A percentile compares a stretch with the other conserved stretches of the same genome.
These are phyloP conservation scores for Ooceraea biroi DNA, from an alignment of 1,140 invertebrate genomes.

Conservation along the genomic window DNA sequence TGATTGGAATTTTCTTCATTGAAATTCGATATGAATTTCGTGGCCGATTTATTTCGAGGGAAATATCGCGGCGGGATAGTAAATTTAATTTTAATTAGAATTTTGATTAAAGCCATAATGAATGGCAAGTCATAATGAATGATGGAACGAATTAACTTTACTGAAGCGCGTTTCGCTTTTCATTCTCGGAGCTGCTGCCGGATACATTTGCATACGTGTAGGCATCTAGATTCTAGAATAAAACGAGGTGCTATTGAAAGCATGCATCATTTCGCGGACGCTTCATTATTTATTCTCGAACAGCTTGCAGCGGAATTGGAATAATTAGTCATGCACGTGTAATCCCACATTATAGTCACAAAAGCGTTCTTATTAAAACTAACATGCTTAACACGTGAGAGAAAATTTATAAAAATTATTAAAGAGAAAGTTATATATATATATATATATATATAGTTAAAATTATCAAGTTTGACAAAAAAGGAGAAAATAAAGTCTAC, in stretches of 20 bases:
- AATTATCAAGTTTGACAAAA: neutral
- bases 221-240: constrained; percentile 8
- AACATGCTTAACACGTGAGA: neutral
- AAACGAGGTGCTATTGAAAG: constrained; percentile 16
- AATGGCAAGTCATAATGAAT: neutral
- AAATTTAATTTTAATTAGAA: constrained; percentile 34
- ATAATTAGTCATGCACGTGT: neutral
- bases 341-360: neutral
- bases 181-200: neutral
- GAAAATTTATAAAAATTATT: neutral
- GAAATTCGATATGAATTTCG: neutral
- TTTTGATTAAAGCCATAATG: constrained; percentile 20
- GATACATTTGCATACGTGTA: constrained; percentile 47
- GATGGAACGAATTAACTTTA: neutral
- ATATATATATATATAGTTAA: too few species aligned
- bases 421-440: too few species aligned
- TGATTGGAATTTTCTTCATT: neutral
- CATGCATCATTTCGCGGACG: neutral
- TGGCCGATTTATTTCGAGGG: neutral
- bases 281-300: neutral
- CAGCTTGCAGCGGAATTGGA: neutral
- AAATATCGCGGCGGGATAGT: neutral
- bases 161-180: neutral
- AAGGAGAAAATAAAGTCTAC: neutral
- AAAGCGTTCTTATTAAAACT: neutral